Evolutionary conservation across 2,888 invertebrate species (phyloP), one percentile per base, ranked within the genome.

Genomic region (Rhodophaea formosa): DNA sequence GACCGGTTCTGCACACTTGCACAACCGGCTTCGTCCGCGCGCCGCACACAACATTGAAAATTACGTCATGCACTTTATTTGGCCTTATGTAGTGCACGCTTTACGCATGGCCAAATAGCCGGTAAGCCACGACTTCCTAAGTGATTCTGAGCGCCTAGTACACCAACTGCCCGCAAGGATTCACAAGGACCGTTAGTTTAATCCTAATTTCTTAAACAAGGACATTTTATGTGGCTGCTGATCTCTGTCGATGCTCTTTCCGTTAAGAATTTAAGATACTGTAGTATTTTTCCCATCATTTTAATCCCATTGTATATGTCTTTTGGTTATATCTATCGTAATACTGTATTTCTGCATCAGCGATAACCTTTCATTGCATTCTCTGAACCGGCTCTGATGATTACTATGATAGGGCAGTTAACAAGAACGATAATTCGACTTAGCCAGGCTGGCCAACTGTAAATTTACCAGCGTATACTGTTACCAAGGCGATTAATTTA

Each of bases 1-100:
- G 82, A 80, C 75, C 76, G 75, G 66, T 71, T 66, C 57, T 77
- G 79, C 79, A 80, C 75, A 86, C 83, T 82, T 82, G 83, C 82
- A 82, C 80, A 82, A 86, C 84, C 78, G 79, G 82, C 56, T 47
- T 15, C 78, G 81, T 79, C 77, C 72, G 77, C 76, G 74, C 67
- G 72, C 77, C 80, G 82, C 82, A 80, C 82, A 79, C 85, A 82
- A 77, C 84, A 85, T 82, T 82, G 82, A 79, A 79, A 79, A 80
- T 89, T 88, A 87, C 88, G 87, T 88, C 88, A 89, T 79, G 77
- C 69, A 77, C 77, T 83, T 84, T 78, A 82, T 84, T 84, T 83
- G 82, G 80, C 86, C 81, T 84, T 86, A 88, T 82, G 82, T 84
- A 82, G 83, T 79, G 74, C 74, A 79, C 79, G 82, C 75, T 77